These are phyloP conservation scores for Drosophila atripex DNA, from an alignment of 2,888 invertebrate genomes.

Conservation along the genomic window DNA sequence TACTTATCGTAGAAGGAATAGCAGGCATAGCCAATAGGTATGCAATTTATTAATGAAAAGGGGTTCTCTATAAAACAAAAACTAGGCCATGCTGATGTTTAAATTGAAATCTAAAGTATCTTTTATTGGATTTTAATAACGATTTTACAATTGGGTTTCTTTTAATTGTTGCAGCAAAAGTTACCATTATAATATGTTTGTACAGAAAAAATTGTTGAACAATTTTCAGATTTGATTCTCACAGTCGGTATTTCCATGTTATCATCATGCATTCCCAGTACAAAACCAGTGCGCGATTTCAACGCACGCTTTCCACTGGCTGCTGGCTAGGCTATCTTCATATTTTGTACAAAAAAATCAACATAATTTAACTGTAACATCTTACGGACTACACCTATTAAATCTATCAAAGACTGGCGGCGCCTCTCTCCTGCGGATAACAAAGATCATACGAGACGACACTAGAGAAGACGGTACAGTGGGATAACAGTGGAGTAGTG, in stretches of 20 bases:
- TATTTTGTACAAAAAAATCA: conserved; percentile 58
- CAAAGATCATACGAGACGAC: conserved; percentile 13
- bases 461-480: conserved; percentile 15
- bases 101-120: background rate
- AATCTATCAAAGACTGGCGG: conserved; percentile 16
- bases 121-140: background rate
- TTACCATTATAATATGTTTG: conserved; percentile 50
- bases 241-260: conserved; percentile 35
- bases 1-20: background rate
- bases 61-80: too few species aligned
- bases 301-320: background rate
- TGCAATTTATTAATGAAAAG: background rate
- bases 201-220: conserved; percentile 70
- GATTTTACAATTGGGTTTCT: background rate
- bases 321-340: conserved; percentile 1
- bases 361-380: conserved; percentile 49
- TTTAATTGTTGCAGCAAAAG: conserved; percentile 47
- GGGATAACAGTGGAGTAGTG: conserved; percentile 18
- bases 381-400: conserved; percentile 32
- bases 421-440: conserved; percentile 17
- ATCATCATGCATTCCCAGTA: conserved; percentile 10
- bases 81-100: background rate
- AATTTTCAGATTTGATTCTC: conserved; percentile 50
- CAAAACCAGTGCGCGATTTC: conserved; percentile 15
- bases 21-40: background rate